These are phyloP conservation scores for Euwallacea fornicatus DNA, from an alignment of 1,140 invertebrate species.

Conservation along the genomic window DNA sequence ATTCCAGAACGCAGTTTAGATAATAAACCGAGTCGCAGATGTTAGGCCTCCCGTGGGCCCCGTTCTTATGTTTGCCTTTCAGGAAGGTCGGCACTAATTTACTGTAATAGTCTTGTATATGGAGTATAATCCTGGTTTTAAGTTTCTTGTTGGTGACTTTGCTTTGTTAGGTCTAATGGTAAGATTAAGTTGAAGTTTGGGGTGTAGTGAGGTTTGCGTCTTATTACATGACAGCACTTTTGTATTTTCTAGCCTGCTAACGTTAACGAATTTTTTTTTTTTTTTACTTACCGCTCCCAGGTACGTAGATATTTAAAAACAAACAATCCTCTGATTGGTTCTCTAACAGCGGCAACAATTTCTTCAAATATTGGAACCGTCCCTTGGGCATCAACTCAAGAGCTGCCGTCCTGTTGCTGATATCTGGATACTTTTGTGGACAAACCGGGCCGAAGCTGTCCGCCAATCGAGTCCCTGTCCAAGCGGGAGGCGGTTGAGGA, in stretches of 20 bases:
- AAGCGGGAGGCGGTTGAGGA: slow-evolving; percentile 67
- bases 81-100: slow-evolving; percentile 1
- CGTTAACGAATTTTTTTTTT: too few species aligned
- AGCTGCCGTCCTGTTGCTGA: slow-evolving; percentile 70
- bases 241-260: too few species aligned
- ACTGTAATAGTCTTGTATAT: slow-evolving; percentile 8
- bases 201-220: too few species aligned
- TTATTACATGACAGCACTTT: too few species aligned
- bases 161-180: too few species aligned
- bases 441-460: slow-evolving; percentile 75
- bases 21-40: slow-evolving; percentile 10
- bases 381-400: slow-evolving; percentile 69
- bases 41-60: not conserved
- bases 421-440: slow-evolving; percentile 73
- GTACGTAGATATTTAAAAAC: slow-evolving; percentile 86
- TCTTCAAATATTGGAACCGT: slow-evolving; percentile 66
- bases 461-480: slow-evolving; percentile 73
- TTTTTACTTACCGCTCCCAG: slow-evolving; percentile 70
- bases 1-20: not conserved
- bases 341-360: slow-evolving; percentile 65
- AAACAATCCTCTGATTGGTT: slow-evolving; percentile 91
- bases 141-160: too few species aligned
- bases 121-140: not conserved
- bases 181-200: too few species aligned
- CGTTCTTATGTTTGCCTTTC: not conserved